Percentiles rank a stretch among this genome's conserved stretches.
These are phyloP conservation scores for Dinothrombium tinctorium DNA, from an alignment of 1,140 invertebrate species.

Conservation along the genomic window DNA sequence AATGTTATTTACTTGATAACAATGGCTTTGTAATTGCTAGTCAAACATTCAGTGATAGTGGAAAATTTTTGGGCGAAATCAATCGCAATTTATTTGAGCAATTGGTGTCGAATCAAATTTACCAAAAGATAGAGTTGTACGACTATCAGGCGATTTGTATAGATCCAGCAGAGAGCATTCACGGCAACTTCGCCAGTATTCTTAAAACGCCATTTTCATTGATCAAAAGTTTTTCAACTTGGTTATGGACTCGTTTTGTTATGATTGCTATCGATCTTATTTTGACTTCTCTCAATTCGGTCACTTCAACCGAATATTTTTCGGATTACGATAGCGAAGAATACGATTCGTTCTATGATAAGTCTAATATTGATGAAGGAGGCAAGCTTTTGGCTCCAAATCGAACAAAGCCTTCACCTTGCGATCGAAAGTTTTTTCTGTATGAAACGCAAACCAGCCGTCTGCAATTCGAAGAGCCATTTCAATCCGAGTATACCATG, in stretches of 20 bases:
- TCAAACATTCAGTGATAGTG: conserved; percentile 31
- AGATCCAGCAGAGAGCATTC: conserved; percentile 30
- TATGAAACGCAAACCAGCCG: conserved; percentile 56
- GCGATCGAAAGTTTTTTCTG: conserved; percentile 61
- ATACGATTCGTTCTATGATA: no score
- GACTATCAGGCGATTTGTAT: conserved; percentile 70
- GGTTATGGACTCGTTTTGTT: conserved; percentile 9
- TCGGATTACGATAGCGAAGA: background rate
- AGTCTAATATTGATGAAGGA: no score
- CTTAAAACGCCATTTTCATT: conserved; percentile 17
- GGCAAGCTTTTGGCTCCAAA: no score
- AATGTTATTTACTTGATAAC: conserved; percentile 76
- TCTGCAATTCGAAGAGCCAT: conserved; percentile 33
- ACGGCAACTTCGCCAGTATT: conserved; percentile 20
- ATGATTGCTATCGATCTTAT: background rate
- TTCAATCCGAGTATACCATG: conserved; percentile 37
- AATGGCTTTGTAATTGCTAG: conserved; percentile 81
- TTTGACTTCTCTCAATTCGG: background rate
- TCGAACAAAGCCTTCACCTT: conserved; percentile 29
- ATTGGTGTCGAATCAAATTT: conserved; percentile 64
- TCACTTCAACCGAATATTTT: background rate
- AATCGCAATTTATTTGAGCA: conserved; percentile 88
- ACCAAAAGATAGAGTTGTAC: conserved; percentile 53
- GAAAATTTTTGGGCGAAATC: conserved; percentile 61
- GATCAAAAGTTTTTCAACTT: conserved; percentile 9